phyloP scores from a whole-genome alignment of 2,888 invertebrate genomes.

The Spialia ferax region DNA sequence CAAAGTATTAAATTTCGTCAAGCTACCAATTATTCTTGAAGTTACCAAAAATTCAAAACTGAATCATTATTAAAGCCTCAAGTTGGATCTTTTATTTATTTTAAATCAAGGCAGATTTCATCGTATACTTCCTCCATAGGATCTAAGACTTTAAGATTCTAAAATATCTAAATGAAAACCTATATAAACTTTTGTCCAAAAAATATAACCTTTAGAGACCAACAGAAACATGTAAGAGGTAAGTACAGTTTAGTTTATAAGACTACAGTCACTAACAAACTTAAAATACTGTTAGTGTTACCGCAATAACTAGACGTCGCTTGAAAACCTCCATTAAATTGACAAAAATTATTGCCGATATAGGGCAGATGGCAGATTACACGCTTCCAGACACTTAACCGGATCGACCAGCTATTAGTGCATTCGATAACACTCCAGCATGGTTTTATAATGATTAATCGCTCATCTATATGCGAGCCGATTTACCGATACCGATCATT shows the following conservation, averaged over 20 bases:
- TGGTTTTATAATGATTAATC: constrained; percentile 36
- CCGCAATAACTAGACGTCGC: neutral
- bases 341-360: constrained; percentile 20
- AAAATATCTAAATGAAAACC: too few species aligned
- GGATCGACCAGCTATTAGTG: constrained; percentile 25
- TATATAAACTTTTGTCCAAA: too few species aligned
- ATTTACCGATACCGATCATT: constrained; percentile 34
- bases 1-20: constrained; percentile 26
- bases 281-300: neutral
- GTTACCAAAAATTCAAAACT: constrained; percentile 23
- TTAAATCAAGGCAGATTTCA: too few species aligned
- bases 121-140: too few species aligned
- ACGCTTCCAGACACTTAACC: constrained; percentile 29
- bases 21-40: constrained; percentile 18
- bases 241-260: neutral
- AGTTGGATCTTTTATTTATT: too few species aligned
- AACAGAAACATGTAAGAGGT: neutral
- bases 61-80: neutral
- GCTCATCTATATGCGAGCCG: constrained; percentile 36
- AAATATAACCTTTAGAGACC: neutral
- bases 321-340: constrained; percentile 17
- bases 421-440: constrained; percentile 34
- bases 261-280: too few species aligned
- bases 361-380: constrained; percentile 24
- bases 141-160: too few species aligned